Base-by-base conservation (phyloP, 2,888 invertebrate genomes). In the Tachystola acroxantha region DNA sequence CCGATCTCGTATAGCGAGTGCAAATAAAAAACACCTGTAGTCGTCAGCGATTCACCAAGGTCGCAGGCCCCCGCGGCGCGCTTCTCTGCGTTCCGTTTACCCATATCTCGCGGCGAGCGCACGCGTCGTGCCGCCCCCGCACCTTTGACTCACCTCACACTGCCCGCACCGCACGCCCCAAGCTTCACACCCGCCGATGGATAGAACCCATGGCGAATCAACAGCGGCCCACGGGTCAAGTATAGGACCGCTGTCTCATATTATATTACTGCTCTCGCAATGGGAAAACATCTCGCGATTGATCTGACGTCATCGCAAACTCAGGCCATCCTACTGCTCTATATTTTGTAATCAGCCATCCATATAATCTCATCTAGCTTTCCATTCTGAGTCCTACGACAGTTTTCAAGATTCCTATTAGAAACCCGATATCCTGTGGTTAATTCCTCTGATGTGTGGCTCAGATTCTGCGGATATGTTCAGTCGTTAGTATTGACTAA, bases 11-110 rank as follows among this genome's bases (percentile, higher is more conserved):
- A 66, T 67, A 64, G 63, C 65, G 46, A 53, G 53, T 56, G 56
- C 78, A 78, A 81, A 82, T 76, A 84, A 86, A 81, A 84, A 81
- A 81, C 84, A 85, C 85, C 84, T 85, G 85, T 82, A 84, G 77
- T 76, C 79, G 81, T 76, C 76, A 76, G 79, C 63, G 75, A 80
- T 74, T 76, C 63, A 71, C 68, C 85, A 85, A 84, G 84, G 82
- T 78, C 81, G 71, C 74, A 75, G 73, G 78, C 77, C 80, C 78
- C 75, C 69, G 75, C 69, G 63, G 70, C 70, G 70, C 67, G 73
- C 65, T 69, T 53, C 71, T 76, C 72, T 52, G 73, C 81, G 84
- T 75, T 82, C 79, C 81, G 82, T 74, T 85, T 81, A 85, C 82
- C 85, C 77, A 85, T 79, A 85, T 86, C 79, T 84, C 78, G 78